Percentiles rank a stretch among this genome's conserved stretches.
Conservation (phyloP, 2,888 invertebrate species). For the Amblyjoppa proteus region DNA sequence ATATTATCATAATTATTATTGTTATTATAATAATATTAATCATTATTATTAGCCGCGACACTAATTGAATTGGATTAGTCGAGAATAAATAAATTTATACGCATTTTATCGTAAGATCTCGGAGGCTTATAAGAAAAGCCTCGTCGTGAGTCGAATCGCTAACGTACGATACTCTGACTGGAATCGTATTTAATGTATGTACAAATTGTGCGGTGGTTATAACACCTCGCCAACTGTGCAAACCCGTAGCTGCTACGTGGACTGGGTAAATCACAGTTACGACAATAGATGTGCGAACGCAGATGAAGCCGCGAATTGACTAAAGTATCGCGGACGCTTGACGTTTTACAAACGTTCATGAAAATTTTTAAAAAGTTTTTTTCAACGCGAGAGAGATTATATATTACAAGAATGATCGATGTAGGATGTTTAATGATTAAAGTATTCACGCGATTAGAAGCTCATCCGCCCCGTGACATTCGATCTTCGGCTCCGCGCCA, state of each 20-base stretch:
- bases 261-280: not conserved
- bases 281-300: not conserved
- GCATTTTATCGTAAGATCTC: slow-evolving; percentile 1
- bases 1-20: not conserved
- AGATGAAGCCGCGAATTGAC: not conserved
- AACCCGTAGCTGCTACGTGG: not conserved
- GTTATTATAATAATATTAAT: not conserved
- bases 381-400: not conserved
- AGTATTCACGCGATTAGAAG: not conserved
- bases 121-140: not conserved
- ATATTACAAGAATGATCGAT: not conserved
- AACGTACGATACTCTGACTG: not conserved
- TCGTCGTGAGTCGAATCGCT: not conserved
- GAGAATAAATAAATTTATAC: slow-evolving; percentile 11
- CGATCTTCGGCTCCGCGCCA: slow-evolving; percentile 30
- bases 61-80: not conserved
- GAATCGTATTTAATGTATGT: not conserved
- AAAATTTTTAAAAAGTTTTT: not conserved
- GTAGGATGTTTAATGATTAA: not conserved
- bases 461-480: not conserved
- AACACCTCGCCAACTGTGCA: not conserved
- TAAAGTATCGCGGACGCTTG: not conserved
- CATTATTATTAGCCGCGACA: not conserved
- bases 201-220: not conserved
- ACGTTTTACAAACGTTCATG: not conserved